Conservation (phyloP, 2,113 vertebrate species). For the Centropus unirufus region DNA sequence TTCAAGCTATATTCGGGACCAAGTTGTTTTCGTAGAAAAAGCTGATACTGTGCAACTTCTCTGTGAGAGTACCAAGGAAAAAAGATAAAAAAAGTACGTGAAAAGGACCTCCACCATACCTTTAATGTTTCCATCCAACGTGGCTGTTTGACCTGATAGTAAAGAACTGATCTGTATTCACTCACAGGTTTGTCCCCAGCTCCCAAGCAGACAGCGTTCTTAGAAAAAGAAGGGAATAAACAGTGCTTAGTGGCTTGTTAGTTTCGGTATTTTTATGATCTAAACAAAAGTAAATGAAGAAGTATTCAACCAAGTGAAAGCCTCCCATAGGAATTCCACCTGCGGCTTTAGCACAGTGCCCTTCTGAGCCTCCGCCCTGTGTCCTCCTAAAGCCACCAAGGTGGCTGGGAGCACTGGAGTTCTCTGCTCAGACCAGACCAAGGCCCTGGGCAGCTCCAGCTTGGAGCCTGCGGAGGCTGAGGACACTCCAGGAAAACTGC, state of each 20-base stretch:
- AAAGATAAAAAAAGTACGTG: not conserved
- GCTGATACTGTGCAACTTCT: not conserved
- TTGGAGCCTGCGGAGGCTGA: too few species aligned
- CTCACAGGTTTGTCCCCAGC: constrained; percentile 90
- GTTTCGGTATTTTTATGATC: fast-evolving
- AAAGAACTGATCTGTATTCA: constrained; percentile 93
- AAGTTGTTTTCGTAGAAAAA: not conserved
- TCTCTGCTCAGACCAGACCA: not conserved
- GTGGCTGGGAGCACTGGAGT: fast-evolving
- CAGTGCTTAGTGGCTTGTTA: fast-evolving
- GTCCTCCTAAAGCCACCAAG: fast-evolving
- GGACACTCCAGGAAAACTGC: fast-evolving
- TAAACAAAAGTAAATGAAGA: not conserved
- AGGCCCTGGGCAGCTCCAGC: not conserved
- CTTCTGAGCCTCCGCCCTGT: too few species aligned
- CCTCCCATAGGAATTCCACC: fast-evolving
- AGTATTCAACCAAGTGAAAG: too few species aligned
- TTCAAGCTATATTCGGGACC: not conserved
- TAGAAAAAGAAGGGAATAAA: not conserved
- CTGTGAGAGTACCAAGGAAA: not conserved
- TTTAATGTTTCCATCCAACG: constrained; percentile 98
- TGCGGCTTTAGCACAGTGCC: too few species aligned
- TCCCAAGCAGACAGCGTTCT: constrained; percentile 92
- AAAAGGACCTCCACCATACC: constrained; percentile 64
- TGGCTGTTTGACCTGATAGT: constrained; percentile 97